Conservation (phyloP, 2,888 invertebrate species). For the Eupeodes latifasciatus region DNA sequence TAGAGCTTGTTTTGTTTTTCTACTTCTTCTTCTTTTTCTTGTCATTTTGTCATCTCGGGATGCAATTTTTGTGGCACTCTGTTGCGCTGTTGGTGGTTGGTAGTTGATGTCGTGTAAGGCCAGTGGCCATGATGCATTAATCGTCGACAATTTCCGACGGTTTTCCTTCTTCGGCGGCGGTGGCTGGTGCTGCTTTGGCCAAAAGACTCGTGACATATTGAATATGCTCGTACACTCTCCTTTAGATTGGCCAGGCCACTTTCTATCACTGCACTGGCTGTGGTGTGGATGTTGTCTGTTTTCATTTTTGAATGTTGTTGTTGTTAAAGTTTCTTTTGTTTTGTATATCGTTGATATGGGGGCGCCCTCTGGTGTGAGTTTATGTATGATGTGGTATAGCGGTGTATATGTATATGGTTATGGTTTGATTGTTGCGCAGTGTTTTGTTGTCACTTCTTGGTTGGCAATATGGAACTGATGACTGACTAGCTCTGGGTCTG, state of each 20-base stretch:
- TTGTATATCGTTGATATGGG: background rate
- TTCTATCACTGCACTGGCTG: slow-evolving; percentile 15
- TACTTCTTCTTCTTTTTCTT: background rate
- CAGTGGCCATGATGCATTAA: slow-evolving; percentile 61
- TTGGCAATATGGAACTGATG: slow-evolving; percentile 14
- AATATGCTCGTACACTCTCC: slow-evolving; percentile 33
- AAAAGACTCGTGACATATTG: slow-evolving; percentile 54
- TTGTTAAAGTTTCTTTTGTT: slow-evolving; percentile 36
- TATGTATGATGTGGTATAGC: slow-evolving; percentile 8
- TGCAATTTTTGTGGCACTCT: slow-evolving; percentile 30
- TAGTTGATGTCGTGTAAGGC: background rate
- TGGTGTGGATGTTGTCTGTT: background rate
- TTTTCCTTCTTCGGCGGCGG: slow-evolving; percentile 8
- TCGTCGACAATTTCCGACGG: slow-evolving; percentile 70
- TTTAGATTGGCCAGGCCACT: slow-evolving; percentile 23
- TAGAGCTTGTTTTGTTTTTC: background rate
- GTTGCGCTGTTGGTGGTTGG: background rate
- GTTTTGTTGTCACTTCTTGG: slow-evolving; percentile 42
- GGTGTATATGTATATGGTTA: slow-evolving; percentile 29
- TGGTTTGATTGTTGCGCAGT: slow-evolving; percentile 54
- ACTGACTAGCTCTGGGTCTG: background rate
- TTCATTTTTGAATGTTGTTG: slow-evolving; percentile 1
- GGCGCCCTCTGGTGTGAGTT: slow-evolving; percentile 45
- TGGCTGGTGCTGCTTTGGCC: too few relatives aligned
- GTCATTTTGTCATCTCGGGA: slow-evolving; percentile 16